Evolutionary conservation across 1,140 invertebrate genomes (phyloP), one percentile per base, ranked within the genome.

Genomic region (Bombus affinis): DNA sequence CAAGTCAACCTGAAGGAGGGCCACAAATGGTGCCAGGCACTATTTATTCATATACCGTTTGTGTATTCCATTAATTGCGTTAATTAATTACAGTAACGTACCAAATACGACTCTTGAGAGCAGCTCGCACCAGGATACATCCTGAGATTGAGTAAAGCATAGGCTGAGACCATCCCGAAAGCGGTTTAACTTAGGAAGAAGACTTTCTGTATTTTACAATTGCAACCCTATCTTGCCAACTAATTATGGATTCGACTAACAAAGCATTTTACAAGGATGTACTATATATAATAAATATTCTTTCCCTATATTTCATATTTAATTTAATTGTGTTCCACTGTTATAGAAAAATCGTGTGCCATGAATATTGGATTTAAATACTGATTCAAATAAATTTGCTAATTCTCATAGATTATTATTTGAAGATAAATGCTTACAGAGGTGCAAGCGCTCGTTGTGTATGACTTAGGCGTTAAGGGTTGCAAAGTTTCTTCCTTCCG

Each of bases 11-110:
- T 91, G 94, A 89, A 93, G 91, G 92, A 94, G 94, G 94, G 94
- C 95, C 94, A 95, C 94, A 94, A 95, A 93, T 92, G 94, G 95
- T 95, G 93, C 93, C 94, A 95, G 95, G 95, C 95, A 95, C 95
- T 95, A 95, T 95, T 95, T 94, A 94, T 93, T 94, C 90, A 93
- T 93, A 94, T 94, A 95, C 93, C 93, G 66, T 80, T 80, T 92
- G 94, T 93, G 93, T 94, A 93, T 90, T 94, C 93, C 94, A 94
- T 93, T 93, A 91, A 92, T 85, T 91, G 92, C 81, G 91, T 89
- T 89, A 88, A 87, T 91, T 88, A 83, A 84, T 91, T 90, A 86
- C 81, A 88, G 78, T 90, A 85, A 90, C 87, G 86, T 92, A 91
- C 89, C 83, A 91, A 91, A 91, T 89, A 91, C 83, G 85, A 88